Evolutionary conservation across 2,113 vertebrate species (phyloP).

Genomic region (Craseonycteris thonglongyai): DNA sequence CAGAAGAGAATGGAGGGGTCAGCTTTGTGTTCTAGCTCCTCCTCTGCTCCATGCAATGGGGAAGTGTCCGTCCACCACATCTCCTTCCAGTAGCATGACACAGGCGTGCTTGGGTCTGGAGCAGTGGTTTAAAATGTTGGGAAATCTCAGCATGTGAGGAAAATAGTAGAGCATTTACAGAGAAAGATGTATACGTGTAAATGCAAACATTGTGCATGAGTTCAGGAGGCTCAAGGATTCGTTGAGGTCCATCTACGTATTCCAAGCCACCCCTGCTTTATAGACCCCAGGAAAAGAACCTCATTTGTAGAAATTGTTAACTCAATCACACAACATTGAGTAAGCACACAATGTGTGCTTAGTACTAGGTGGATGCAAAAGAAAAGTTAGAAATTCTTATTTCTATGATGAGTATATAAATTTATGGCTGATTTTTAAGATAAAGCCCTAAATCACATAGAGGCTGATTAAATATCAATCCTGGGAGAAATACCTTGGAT

Average conservation of each 20-base stretch:
- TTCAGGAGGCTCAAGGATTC: background rate
- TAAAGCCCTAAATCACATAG: background rate
- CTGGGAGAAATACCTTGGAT: background rate
- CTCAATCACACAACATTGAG: background rate
- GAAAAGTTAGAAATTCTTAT: background rate
- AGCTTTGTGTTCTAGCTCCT: background rate
- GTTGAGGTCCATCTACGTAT: background rate
- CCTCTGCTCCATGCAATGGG: too few species aligned
- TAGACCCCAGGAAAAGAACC: background rate
- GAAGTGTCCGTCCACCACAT: rapidly evolving
- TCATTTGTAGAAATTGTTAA: slow-evolving; percentile 1
- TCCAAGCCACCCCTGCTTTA: background rate
- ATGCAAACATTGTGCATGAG: background rate
- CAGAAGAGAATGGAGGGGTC: background rate
- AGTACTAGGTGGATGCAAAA: background rate
- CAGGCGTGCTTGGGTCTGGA: background rate
- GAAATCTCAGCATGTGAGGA: background rate
- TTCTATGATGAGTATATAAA: background rate
- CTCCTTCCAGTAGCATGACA: background rate
- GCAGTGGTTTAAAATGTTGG: background rate
- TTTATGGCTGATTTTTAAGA: slow-evolving; percentile 2
- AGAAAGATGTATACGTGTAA: background rate
- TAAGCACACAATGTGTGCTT: background rate
- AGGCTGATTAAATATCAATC: background rate
- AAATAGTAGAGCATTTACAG: background rate